Percentiles rank a stretch among this genome's conserved stretches.
Evolutionary conservation across 2,888 invertebrate genomes (phyloP).

Genomic region (Apotomis betuletana): DNA sequence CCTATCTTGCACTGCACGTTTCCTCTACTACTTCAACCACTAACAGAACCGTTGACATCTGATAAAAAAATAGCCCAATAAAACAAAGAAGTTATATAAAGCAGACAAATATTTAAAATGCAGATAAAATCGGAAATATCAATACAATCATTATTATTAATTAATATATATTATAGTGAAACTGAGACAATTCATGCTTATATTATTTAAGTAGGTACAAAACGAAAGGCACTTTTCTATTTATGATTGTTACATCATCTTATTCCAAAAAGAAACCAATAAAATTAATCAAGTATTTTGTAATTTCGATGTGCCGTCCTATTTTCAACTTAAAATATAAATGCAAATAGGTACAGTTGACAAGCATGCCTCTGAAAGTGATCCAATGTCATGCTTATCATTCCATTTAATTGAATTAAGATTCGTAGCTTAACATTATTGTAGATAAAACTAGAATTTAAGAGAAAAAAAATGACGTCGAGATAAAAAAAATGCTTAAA

Average conservation of each 20-base stretch:
- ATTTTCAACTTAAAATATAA: conserved; percentile 31
- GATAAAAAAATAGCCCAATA: neutral
- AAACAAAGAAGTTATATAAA: neutral
- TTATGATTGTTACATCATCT: neutral
- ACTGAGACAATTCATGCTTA: conserved; percentile 20
- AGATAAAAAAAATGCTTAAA: conserved; percentile 54
- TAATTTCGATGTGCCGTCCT: conserved; percentile 7
- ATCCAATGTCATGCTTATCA: conserved; percentile 17
- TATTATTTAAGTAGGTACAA: conserved; percentile 37
- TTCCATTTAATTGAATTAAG: conserved; percentile 30
- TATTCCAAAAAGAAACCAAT: neutral
- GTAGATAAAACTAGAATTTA: conserved; percentile 57
- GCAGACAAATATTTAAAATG: neutral
- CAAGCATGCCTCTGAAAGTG: conserved; percentile 2
- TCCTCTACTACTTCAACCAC: too few relatives aligned
- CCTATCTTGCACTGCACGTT: too few relatives aligned
- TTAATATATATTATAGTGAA: conserved; percentile 1
- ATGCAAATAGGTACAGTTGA: conserved; percentile 38
- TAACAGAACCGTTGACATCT: neutral
- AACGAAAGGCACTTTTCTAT: conserved; percentile 13
- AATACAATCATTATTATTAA: neutral
- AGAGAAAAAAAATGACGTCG: conserved; percentile 67
- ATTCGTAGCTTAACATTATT: conserved; percentile 36
- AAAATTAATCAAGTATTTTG: neutral
- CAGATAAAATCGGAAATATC: neutral